phyloP scores from a whole-genome alignment of 2,113 vertebrate genomes.

The Caranx melampygus region DNA sequence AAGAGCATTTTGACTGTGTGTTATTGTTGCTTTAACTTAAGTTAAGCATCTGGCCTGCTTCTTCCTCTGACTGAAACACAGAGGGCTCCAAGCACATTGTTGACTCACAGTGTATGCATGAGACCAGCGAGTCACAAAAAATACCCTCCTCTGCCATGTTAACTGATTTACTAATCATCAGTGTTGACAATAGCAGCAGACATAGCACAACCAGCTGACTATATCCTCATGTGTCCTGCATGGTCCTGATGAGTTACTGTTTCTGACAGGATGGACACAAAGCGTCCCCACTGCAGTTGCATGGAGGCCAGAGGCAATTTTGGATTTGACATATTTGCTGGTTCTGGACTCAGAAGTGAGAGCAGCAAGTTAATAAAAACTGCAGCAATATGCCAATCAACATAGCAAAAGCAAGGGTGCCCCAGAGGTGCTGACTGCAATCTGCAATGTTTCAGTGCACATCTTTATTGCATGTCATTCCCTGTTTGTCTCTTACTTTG shows the following conservation, averaged over 20 bases:
- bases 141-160: not conserved
- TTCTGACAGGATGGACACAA: not conserved
- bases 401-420: too few relatives aligned
- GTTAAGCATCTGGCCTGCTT: too few relatives aligned
- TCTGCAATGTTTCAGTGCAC: too few relatives aligned
- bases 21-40: not conserved
- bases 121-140: not conserved
- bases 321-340: not conserved
- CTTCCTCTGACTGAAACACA: too few relatives aligned
- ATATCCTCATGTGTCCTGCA: not conserved
- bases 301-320: not conserved
- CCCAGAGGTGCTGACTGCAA: too few relatives aligned
- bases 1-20: not conserved
- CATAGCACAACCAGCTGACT: not conserved
- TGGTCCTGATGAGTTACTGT: too few relatives aligned
- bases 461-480: too few relatives aligned
- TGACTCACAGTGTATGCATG: not conserved
- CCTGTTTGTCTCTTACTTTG: too few relatives aligned
- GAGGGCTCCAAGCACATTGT: not conserved
- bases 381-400: not conserved
- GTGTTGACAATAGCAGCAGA: not conserved
- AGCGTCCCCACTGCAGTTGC: not conserved
- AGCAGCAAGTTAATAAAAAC: not conserved
- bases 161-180: not conserved
- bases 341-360: too few relatives aligned